Base-by-base conservation (phyloP, 2,113 vertebrate species). In the Casuarius casuarius region DNA sequence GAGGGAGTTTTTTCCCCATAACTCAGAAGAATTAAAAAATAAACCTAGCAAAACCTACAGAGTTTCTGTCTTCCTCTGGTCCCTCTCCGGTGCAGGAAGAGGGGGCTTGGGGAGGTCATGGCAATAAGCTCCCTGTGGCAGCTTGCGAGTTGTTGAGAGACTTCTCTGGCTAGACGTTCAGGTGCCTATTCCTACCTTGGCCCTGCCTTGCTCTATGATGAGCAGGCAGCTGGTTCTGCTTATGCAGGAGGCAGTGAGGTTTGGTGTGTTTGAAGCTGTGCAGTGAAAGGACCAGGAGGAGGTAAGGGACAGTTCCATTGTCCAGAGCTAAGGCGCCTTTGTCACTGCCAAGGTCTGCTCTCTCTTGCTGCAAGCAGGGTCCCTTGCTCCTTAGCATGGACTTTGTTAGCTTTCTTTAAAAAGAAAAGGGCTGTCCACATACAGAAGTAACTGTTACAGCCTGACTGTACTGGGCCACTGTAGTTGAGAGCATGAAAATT, bases 11-110 rank as follows among this genome's bases (percentile, higher is more conserved):
- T 66, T 54, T 20, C 5, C 11, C 35, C 5, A 23, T 62, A 0
- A n/a, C 23, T 62, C 46, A 38, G 54, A 58, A 49, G 23, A 33
- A 26, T 31, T 9, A 49, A 52, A 51, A 42, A 51, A 66, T 8
- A 22, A 86, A 66, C 29, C 1, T 33, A 0, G 5, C 28, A 7
- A 16, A 85, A 20, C 0, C 2, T 19, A 18, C 2, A 42, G 35
- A 28, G 51, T 54, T 51, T 31, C 9, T 31, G 49, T 54, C 49
- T 25, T 22, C 67, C 21, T n/a, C 54, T 75, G 54, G 33, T 72
- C 31, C 42, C 19, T 59, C 10, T 29, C 5, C 35, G 54, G 22
- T 8, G 31, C 40, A 49, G 42, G 31, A 26, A 35, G n/a, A 40
- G 12, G 70, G 25, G 35, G 26, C 38, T 56, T 73, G 48, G 23